Base-by-base conservation (phyloP, 2,888 invertebrate species). In the Coleophora flavipennella region DNA sequence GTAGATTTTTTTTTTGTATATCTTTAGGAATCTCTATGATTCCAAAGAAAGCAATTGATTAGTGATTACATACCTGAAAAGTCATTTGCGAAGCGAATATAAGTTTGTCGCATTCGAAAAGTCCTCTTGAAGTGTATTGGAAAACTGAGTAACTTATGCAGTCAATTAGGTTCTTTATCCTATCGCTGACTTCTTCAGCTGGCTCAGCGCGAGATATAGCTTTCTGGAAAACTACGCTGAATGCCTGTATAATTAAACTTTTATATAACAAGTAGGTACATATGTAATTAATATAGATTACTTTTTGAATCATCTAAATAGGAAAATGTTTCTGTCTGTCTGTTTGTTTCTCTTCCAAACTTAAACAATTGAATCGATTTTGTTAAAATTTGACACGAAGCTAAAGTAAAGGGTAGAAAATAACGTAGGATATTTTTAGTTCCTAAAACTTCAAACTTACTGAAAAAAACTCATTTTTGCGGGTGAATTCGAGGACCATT, bases 61-160 rank as follows among this genome's bases (percentile, higher is more conserved):
- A n/a, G n/a, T 10, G 13, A 28, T 33, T 33, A 31, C 25, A 51
- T 66, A 94, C 95, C 88, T 94, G 94, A 70, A 98, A 97, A 9
- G 96, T 92, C 96, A 97, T 96, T 83, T 97, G 97, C 1, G 96
- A 93, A 4, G 95, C 93, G 76, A 97, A 97, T 62, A 97, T 97
- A 40, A 98, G 88, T 76, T 98, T 98, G 73, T 98, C 97, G 59
- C 94, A 94, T 79, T 98, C 97, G 70, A 98, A 98, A 35, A 98
- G 86, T 10, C 98, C 97, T 57, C 97, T 85, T 0, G 94, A 92
- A 3, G 97, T 97, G 77, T 98, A 98, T 73, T 95, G 93, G 67
- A 95, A 98, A 2, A 98, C 96, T 1, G 95, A 95, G 70, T 93
- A 96, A 28, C 95, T 94, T 57, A 98, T 97, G 69, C 94, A 94